Evolutionary conservation across 2,888 invertebrate genomes (phyloP), one percentile per base, ranked within the genome.

Genomic region (Mythimna impura): DNA sequence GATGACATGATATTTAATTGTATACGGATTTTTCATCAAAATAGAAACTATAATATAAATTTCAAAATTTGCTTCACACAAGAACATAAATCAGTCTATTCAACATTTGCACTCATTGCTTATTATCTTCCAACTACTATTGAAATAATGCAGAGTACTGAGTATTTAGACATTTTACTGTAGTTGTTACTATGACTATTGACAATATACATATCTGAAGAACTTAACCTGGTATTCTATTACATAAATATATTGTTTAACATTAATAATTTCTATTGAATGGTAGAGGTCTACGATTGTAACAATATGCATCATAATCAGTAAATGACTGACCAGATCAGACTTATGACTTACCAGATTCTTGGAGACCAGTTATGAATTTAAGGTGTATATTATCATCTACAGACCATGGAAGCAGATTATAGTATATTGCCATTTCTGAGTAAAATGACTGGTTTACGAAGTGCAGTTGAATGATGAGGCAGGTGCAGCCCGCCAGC

Each of bases 401-500:
- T 86, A 86, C 64, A 66, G 72, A 76, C 50, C 57, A 68, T 63
- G 67, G 71, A 84, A 83, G 82, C 81, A 36, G 77, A 66, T 73
- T 84, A 84, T 76, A 82, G 67, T 76, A 73, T 78, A 73, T 70
- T 77, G 72, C 63, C 60, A 81, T 76, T 78, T 73, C 40, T 43
- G 57, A 73, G 63, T 73, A 74, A 78, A 69, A 72, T 73, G 58
- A 77, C 75, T 71, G 74, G 73, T 74, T 79, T 69, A 84, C 84
- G 83, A 86, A 89, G 89, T 91, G 90, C 90, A 90, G 88, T 87
- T 89, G 89, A 89, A 90, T 86, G 88, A 86, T 71, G 65, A 14
- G 55, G 71, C 67, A 69, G 78, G 66, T 43, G 3, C 57, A 63
- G 61, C 60, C 47, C 68, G n/a, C 47, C 67, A 81, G 70, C 88